phyloP scores from a whole-genome alignment of 2,888 invertebrate genomes.

The Colletes collaris region DNA sequence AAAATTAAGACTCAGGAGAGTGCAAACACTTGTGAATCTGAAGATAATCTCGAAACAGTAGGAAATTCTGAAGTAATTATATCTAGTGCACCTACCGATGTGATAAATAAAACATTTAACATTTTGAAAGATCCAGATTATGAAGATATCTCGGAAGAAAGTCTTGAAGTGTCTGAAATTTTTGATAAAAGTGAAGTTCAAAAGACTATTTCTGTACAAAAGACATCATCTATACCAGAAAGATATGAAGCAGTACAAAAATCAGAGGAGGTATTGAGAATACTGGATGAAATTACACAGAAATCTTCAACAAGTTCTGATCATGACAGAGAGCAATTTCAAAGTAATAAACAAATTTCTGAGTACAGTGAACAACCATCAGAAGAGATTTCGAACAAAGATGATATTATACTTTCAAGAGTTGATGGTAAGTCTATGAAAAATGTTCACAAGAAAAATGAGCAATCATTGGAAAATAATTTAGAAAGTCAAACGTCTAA shows the following conservation, averaged over 20 bases:
- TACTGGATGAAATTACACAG: slow-evolving; percentile 76
- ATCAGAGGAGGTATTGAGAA: slow-evolving; percentile 76
- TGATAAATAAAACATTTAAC: slow-evolving; percentile 56
- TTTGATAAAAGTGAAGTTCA: slow-evolving; percentile 74
- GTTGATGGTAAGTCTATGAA: slow-evolving; percentile 12
- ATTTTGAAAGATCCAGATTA: slow-evolving; percentile 76
- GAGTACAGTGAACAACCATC: slow-evolving; percentile 27
- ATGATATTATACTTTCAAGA: slow-evolving; percentile 5
- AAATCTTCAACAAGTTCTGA: slow-evolving; percentile 58
- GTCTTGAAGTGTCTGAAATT: slow-evolving; percentile 80
- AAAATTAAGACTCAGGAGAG: slow-evolving; percentile 4
- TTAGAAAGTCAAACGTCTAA: slow-evolving; percentile 18
- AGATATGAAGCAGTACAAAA: slow-evolving; percentile 75
- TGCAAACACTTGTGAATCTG: not conserved
- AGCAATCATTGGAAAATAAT: slow-evolving; percentile 5
- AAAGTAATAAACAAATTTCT: slow-evolving; percentile 4
- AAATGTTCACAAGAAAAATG: slow-evolving; percentile 6
- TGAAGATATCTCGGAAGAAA: slow-evolving; percentile 81
- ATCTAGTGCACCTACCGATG: slow-evolving; percentile 2
- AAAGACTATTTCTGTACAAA: slow-evolving; percentile 59
- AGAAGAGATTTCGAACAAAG: slow-evolving; percentile 19
- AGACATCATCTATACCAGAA: slow-evolving; percentile 69
- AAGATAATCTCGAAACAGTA: slow-evolving; percentile 23
- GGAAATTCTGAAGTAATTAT: not conserved
- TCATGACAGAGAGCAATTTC: slow-evolving; percentile 20